These are phyloP conservation scores for Agonum fuliginosum DNA, from an alignment of 2,888 invertebrate species.

Conservation along the genomic window DNA sequence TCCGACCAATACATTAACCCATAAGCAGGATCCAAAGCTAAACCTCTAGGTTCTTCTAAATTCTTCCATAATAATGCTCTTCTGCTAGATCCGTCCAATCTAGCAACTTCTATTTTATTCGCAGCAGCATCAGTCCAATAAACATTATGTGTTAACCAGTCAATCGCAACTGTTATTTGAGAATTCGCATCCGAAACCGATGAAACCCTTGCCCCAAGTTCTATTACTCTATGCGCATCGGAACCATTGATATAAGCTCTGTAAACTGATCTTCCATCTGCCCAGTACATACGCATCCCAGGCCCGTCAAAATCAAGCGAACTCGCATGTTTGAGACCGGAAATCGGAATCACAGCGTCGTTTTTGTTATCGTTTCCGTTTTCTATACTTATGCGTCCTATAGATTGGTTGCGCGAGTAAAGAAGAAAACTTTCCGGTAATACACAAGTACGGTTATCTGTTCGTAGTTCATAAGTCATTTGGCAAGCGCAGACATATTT, in stretches of 20 bases:
- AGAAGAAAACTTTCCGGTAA: conserved; percentile 91
- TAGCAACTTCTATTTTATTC: conserved; percentile 88
- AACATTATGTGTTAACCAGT: conserved; percentile 90
- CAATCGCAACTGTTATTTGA: conserved; percentile 87
- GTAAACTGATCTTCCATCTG: conserved; percentile 90
- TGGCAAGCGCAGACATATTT: conserved; percentile 92
- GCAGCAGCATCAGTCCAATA: conserved; percentile 92
- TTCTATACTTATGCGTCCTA: conserved; percentile 90
- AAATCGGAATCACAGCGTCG: conserved; percentile 84
- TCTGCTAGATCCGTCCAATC: conserved; percentile 86
- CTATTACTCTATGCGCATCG: conserved; percentile 87
- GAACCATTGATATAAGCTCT: conserved; percentile 93
- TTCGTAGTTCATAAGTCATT: conserved; percentile 86
- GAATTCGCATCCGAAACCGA: conserved; percentile 62
- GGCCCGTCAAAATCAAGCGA: conserved; percentile 90
- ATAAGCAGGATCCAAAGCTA: conserved; percentile 86
- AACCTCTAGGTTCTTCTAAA: conserved; percentile 87
- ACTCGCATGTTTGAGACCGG: conserved; percentile 90
- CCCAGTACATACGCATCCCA: conserved; percentile 90
- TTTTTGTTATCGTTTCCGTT: conserved; percentile 84
- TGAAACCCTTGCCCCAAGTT: conserved; percentile 80
- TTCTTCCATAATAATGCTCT: conserved; percentile 88
- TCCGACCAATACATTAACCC: conserved; percentile 95
- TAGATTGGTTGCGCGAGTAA: conserved; percentile 88
- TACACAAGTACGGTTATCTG: conserved; percentile 86